Evolutionary conservation across 2,888 invertebrate genomes (phyloP).

Genomic region (Hypsopygia costalis): DNA sequence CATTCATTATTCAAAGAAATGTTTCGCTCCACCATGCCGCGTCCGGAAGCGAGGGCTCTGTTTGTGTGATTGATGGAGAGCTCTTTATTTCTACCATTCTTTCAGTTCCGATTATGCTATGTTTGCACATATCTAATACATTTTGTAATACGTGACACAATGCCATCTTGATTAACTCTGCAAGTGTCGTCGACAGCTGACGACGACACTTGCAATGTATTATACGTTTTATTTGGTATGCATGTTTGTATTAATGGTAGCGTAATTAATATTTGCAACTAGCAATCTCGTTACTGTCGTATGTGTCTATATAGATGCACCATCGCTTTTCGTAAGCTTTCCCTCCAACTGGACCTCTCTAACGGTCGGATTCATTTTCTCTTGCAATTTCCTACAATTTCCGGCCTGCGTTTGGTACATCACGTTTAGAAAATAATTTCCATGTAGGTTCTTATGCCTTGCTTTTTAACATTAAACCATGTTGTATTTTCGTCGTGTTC

Average conservation of each 20-base stretch:
- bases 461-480: too few relatives aligned
- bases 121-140: conserved; percentile 29
- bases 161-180: conserved; percentile 1
- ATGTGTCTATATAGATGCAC: conserved; percentile 22
- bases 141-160: conserved; percentile 10
- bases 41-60: conserved; percentile 72
- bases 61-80: conserved; percentile 75
- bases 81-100: conserved; percentile 67
- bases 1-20: conserved; percentile 81
- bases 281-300: neutral
- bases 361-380: conserved; percentile 76
- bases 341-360: conserved; percentile 54
- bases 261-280: neutral
- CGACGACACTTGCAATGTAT: neutral
- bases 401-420: conserved; percentile 69
- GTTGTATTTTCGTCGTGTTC: too few relatives aligned
- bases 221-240: neutral
- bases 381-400: conserved; percentile 80
- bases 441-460: conserved; percentile 26
- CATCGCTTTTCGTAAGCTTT: conserved; percentile 27
- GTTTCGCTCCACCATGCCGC: conserved; percentile 73
- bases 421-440: conserved; percentile 69
- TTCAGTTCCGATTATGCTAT: conserved; percentile 43
- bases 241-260: neutral
- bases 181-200: neutral